Conservation (phyloP, 2,888 invertebrate genomes). For the Drosophila fulvimacula region DNA sequence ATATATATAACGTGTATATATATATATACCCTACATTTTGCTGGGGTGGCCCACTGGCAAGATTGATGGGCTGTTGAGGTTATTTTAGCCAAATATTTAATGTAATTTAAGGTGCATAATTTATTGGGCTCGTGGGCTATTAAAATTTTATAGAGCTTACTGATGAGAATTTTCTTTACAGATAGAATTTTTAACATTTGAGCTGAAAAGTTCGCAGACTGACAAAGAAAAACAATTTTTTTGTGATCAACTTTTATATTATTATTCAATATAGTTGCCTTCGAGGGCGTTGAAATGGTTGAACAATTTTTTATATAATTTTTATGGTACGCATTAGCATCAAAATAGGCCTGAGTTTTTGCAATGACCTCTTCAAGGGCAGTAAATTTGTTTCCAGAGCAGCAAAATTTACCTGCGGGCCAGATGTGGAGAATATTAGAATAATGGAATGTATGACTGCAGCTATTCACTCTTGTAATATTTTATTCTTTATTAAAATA, state of each 20-base stretch:
- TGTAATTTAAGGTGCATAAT: constrained; percentile 29
- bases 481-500: too few relatives aligned
- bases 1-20: too few relatives aligned
- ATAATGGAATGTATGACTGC: too few relatives aligned
- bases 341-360: too few relatives aligned
- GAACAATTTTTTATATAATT: too few relatives aligned
- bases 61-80: constrained; percentile 38
- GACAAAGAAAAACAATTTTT: neutral
- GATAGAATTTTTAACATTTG: neutral
- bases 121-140: constrained; percentile 10
- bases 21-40: constrained; percentile 36
- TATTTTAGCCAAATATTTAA: constrained; percentile 18
- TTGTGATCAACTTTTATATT: neutral
- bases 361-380: too few relatives aligned
- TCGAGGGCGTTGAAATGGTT: too few relatives aligned
- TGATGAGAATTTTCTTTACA: neutral
- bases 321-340: too few relatives aligned
- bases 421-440: too few relatives aligned
- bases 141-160: neutral
- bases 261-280: neutral
- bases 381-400: too few relatives aligned
- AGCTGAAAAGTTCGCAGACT: neutral
- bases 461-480: too few relatives aligned
- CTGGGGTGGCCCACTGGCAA: constrained; percentile 13
- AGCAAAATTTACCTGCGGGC: too few relatives aligned